Percentiles rank a stretch among this genome's conserved stretches.
These are phyloP conservation scores for Papilio helenus DNA, from an alignment of 1,140 invertebrate genomes.

Conservation along the genomic window DNA sequence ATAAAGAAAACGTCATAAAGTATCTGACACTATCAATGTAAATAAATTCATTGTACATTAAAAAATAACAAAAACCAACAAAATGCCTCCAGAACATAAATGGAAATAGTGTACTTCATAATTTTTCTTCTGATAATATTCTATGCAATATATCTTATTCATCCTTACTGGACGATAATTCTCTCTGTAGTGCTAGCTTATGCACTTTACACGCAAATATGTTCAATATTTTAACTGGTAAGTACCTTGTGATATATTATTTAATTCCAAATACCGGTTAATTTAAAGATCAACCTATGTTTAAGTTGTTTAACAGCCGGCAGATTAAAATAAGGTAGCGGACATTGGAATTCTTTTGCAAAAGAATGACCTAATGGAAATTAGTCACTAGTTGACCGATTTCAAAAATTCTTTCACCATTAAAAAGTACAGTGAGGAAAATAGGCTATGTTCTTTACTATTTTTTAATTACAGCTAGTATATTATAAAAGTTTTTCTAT, in stretches of 20 bases:
- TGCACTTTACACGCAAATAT: conserved; percentile 58
- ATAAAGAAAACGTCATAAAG: neutral
- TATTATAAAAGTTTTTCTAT: too few species aligned
- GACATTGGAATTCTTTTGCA: too few species aligned
- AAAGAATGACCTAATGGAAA: too few species aligned
- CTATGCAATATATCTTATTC: conserved; percentile 62
- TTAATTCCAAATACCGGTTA: conserved; percentile 4
- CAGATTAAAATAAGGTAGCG: too few species aligned
- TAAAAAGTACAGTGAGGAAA: too few species aligned
- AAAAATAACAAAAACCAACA: conserved; percentile 42
- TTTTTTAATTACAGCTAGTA: too few species aligned
- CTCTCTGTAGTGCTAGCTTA: conserved; percentile 57
- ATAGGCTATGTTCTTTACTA: too few species aligned
- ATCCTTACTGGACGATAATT: conserved; percentile 66
- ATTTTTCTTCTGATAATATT: conserved; percentile 52
- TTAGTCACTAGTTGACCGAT: too few species aligned
- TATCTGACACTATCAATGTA: neutral
- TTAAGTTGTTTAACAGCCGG: too few species aligned
- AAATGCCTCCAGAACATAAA: conserved; percentile 59
- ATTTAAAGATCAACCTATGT: neutral
- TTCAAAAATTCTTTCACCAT: too few species aligned
- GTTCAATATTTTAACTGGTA: conserved; percentile 55
- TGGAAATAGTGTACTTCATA: conserved; percentile 73
- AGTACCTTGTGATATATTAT: neutral
- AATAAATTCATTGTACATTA: conserved; percentile 22